These are phyloP conservation scores for Agelas oroides DNA, from an alignment of 37 sponge, comb jelly and placozoan genomes.

Conservation along the genomic window DNA sequence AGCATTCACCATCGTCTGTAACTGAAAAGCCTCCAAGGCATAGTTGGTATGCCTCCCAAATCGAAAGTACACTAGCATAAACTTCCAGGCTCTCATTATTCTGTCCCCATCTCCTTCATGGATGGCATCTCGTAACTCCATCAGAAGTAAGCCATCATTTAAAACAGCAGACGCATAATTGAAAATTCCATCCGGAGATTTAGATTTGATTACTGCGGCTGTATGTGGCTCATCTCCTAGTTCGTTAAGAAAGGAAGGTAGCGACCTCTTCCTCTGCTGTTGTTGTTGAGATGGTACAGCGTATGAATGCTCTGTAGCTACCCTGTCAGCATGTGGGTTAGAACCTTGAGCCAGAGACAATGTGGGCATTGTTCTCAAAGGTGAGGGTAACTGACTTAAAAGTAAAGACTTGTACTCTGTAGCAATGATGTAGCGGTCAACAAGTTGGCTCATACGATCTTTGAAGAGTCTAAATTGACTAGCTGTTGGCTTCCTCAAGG, in stretches of 20 bases:
- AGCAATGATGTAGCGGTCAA: not conserved
- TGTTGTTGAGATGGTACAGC: not conserved
- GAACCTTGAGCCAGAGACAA: not conserved
- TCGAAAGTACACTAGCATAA: slow-evolving; percentile 31
- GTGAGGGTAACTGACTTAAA: too few relatives aligned
- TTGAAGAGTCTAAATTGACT: not conserved
- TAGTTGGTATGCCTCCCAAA: slow-evolving; percentile 37
- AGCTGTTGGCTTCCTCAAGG: not conserved
- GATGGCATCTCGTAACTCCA: slow-evolving; percentile 49
- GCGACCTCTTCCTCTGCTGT: not conserved
- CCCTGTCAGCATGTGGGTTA: slow-evolving; percentile 10
- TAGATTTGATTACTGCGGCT: not conserved
- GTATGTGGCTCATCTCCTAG: not conserved
- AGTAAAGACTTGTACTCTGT: too few relatives aligned
- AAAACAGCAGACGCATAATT: slow-evolving; percentile 37
- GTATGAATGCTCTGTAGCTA: slow-evolving; percentile 9
- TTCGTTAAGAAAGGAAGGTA: not conserved
- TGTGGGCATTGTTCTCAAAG: not conserved
- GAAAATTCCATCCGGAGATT: slow-evolving; percentile 13
- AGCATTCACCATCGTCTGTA: slow-evolving; percentile 33
- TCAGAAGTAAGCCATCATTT: slow-evolving; percentile 45
- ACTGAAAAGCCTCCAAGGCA: slow-evolving; percentile 15
- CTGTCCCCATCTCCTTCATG: slow-evolving; percentile 43
- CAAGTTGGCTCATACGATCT: not conserved
- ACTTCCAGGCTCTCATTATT: slow-evolving; percentile 41